Evolutionary conservation across 1,140 invertebrate genomes (phyloP), one percentile per base, ranked within the genome.

Genomic region (Drosophila ogumai): DNA sequence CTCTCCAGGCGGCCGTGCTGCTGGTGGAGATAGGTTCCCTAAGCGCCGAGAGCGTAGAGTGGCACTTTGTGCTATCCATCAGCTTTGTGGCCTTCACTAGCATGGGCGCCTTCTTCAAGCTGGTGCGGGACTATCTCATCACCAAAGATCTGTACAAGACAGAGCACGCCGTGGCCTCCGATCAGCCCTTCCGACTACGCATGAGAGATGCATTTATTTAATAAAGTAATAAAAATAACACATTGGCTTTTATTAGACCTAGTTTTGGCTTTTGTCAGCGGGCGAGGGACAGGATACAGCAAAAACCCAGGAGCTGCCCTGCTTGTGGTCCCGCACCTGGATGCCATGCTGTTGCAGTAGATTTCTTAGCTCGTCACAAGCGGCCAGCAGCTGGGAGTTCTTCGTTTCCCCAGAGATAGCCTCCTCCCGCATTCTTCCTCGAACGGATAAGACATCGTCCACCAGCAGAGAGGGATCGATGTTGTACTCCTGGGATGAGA

Each of bases 11-110:
- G 8, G 92, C 95, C 1, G 92, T 98, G 22, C 94, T 99, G 15
- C 92, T 95, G 1, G 93, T 96, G 19, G 96, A 99, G 93, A 93
- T 99, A 44, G 94, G 96, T 52, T 94, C 97, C 25, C 91, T 99
- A 1, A 94, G 97, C 72, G 94, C 96, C 47, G 95, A 96, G 3
- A 90, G 60, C 44, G 95, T 95, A 9, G 96, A 98, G 79, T 99
- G 98, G 98, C 97, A 98, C 93, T 96, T 98, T 91, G 95, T 98
- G 34, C 88, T 99, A 10, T 97, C 98, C 17, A 94, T 98, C 67
- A 95, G 96, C 13, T 93, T 98, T 36, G 93, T 99, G 28, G 94
- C 98, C 10, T 96, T 98, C 84, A 96, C 97, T 50, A 99, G 98
- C 93, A 98, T 98, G 93, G 96, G 98, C 79, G 96, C 97, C 1